A percentile compares a stretch with the other conserved stretches of the same genome.
These are phyloP conservation scores for Ormyrus thymus DNA, from an alignment of 2,888 invertebrate species.

Conservation along the genomic window DNA sequence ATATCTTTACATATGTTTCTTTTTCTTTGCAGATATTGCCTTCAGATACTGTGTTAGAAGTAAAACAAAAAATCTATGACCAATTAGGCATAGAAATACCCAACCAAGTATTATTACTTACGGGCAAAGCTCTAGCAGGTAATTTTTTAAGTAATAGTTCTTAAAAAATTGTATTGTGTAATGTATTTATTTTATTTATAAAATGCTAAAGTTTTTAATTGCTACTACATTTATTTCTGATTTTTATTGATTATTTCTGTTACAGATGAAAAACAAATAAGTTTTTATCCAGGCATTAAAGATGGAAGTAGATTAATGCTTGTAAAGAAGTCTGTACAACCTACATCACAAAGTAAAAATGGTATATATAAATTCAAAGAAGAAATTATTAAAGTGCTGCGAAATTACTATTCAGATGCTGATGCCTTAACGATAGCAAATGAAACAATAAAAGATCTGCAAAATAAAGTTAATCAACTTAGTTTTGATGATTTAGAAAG, in stretches of 20 bases:
- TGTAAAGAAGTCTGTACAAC: conserved; percentile 80
- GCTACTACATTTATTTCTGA: not conserved
- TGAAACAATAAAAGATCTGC: conserved; percentile 78
- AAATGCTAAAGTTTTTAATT: conserved; percentile 25
- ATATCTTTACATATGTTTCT: conserved; percentile 6
- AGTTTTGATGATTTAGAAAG: conserved; percentile 80
- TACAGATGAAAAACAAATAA: conserved; percentile 82
- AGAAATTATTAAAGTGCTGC: conserved; percentile 78
- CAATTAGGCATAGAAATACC: conserved; percentile 81
- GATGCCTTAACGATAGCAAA: conserved; percentile 80
- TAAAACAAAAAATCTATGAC: conserved; percentile 82
- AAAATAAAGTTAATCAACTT: conserved; percentile 77
- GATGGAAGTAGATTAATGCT: conserved; percentile 86
- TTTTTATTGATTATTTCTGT: conserved; percentile 38
- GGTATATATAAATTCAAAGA: conserved; percentile 77
- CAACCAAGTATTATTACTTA: conserved; percentile 83
- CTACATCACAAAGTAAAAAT: conserved; percentile 61
- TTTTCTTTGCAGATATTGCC: conserved; percentile 68
- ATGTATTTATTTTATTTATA: conserved; percentile 10
- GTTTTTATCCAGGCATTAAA: conserved; percentile 83
- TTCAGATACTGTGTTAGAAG: conserved; percentile 78
- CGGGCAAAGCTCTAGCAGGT: conserved; percentile 82
- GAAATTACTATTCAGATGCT: conserved; percentile 80
- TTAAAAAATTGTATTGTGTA: conserved; percentile 7
- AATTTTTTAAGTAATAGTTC: conserved; percentile 40